These are phyloP conservation scores for Sphyrna mokarran DNA, from an alignment of 2,113 vertebrate genomes.

Conservation along the genomic window DNA sequence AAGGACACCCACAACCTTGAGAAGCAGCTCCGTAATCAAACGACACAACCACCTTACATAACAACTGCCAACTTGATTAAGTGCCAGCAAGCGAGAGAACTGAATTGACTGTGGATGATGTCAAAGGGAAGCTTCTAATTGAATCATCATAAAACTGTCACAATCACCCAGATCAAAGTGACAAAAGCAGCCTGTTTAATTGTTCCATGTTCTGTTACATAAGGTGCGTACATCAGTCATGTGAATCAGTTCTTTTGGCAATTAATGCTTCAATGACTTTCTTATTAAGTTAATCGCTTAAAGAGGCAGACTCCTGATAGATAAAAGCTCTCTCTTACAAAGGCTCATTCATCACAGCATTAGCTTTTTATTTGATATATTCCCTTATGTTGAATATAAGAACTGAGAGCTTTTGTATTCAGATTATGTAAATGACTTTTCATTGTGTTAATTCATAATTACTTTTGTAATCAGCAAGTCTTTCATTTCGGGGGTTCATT, in stretches of 20 bases:
- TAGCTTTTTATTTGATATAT: background rate
- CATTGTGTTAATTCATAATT: background rate
- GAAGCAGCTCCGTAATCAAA: background rate
- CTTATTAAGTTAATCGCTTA: background rate
- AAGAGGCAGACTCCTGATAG: background rate
- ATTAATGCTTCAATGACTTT: constrained; percentile 6
- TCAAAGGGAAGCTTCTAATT: constrained; percentile 19
- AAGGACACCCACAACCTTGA: background rate
- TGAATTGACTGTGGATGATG: constrained; percentile 11
- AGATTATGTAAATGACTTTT: background rate
- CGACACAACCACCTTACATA: background rate
- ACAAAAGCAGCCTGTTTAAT: background rate
- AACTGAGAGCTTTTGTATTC: background rate
- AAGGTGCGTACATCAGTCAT: constrained; percentile 12
- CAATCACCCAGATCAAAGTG: constrained; percentile 25
- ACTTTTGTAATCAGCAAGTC: background rate
- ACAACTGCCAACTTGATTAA: constrained; percentile 13
- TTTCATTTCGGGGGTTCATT: background rate
- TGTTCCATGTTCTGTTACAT: constrained; percentile 12
- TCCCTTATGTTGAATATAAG: background rate
- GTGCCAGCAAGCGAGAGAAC: background rate
- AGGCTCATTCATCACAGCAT: background rate
- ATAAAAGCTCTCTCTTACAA: background rate
- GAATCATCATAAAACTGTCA: constrained; percentile 30
- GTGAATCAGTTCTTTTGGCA: background rate